Base-by-base conservation (phyloP, 2,888 invertebrate genomes). In the Sympetrum striolatum region DNA sequence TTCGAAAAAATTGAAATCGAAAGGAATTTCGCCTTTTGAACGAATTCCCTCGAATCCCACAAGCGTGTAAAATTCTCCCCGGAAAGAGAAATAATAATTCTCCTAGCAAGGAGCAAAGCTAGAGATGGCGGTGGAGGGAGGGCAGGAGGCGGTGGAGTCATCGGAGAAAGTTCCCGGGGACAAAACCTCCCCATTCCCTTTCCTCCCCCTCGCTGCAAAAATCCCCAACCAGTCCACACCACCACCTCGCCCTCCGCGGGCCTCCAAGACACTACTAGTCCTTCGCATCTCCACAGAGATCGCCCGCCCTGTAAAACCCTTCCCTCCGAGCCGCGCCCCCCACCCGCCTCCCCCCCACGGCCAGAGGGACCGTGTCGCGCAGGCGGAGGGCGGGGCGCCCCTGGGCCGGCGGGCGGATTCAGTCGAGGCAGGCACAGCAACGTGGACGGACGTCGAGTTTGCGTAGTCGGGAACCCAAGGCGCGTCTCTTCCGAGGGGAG, bases 131-230 rank as follows among this genome's bases (percentile, higher is more conserved):
- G 25, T 31, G 15, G 35, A 44, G 18, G 18, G 80, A 80, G 80
- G 2, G 39, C 4, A 37, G 15, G 80, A 39, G 37, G 80, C 25
- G 48, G 48, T 14, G 25, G 35, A 48, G 58, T 82, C 58, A 48
- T 35, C 64, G 86, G 86, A 86, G 86, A 86, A 86, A 86, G 86
- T 86, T 60, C 86, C 86, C 86, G 60, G 86, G 86, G 60, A 60
- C 64, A 60, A 53, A 44, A 44, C 81, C 18, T 25, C 12, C 44
- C 81, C 81, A 39, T n/a, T 37, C n/a, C 81, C 81, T 39, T 64
- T 53, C 81, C 53, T 35, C 58, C 58, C 58, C 86, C 60, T 86
- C 60, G 22, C 86, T 60, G 86, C 73, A 73, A 73, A 18, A 58
- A 35, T 82, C 58, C n/a, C 31, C 82, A 35, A 58, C 82, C 82